A percentile compares a stretch with the other conserved stretches of the same genome.
Evolutionary conservation across 2,888 invertebrate genomes (phyloP).

Genomic region (Synergus gifuensis): DNA sequence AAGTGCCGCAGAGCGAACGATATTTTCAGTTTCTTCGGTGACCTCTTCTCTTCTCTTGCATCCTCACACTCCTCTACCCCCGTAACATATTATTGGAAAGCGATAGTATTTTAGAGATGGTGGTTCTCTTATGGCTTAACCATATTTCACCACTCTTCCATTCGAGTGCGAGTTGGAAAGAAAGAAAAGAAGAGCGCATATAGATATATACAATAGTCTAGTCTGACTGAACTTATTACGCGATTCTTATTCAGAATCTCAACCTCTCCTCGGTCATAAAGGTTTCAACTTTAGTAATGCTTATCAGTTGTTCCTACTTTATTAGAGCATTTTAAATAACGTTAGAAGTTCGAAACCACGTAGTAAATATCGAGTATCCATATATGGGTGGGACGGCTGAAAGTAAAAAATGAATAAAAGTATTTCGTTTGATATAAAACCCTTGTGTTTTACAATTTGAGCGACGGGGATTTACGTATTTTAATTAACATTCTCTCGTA

Average conservation of each 20-base stretch:
- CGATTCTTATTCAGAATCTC: constrained; percentile 32
- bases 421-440: too few species aligned
- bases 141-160: constrained; percentile 64
- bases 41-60: constrained; percentile 31
- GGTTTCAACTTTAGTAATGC: constrained; percentile 18
- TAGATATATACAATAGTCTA: constrained; percentile 10
- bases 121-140: constrained; percentile 64
- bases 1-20: constrained; percentile 65
- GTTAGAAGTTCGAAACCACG: neutral
- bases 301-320: constrained; percentile 29
- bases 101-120: constrained; percentile 69
- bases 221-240: constrained; percentile 30
- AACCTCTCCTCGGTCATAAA: constrained; percentile 20
- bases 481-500: too few species aligned
- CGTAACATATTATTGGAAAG: constrained; percentile 70
- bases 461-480: too few species aligned
- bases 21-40: constrained; percentile 61
- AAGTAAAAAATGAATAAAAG: too few species aligned
- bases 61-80: constrained; percentile 8
- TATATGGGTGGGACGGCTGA: neutral
- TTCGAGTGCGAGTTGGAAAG: constrained; percentile 39
- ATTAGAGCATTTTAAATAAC: constrained; percentile 1
- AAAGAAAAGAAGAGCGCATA: constrained; percentile 37
- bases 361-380: neutral
- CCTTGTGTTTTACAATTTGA: too few species aligned